A percentile compares a stretch with the other conserved stretches of the same genome.
These are phyloP conservation scores for Xiphydria camelus DNA, from an alignment of 2,888 invertebrate species.

Conservation along the genomic window DNA sequence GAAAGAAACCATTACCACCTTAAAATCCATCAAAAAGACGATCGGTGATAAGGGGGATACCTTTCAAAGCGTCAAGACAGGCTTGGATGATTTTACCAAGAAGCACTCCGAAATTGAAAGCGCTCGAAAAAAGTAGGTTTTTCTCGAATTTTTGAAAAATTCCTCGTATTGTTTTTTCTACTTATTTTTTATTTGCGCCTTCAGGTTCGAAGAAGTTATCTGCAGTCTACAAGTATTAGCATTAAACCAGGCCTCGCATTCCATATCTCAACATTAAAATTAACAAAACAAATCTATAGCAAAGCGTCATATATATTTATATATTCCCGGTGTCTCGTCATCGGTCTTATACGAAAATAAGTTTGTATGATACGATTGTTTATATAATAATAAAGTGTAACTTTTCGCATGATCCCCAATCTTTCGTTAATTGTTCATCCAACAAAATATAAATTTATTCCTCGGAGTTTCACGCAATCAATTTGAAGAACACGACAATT, in stretches of 20 bases:
- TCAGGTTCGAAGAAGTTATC: conserved; percentile 24
- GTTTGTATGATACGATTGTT: too few species aligned
- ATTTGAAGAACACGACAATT: too few species aligned
- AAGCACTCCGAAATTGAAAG: conserved; percentile 19
- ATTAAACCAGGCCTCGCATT: conserved; percentile 25
- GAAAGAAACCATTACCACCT: conserved; percentile 16
- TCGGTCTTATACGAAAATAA: too few species aligned
- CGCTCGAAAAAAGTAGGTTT: conserved; percentile 25
- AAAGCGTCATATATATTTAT: too few species aligned
- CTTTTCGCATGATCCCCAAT: too few species aligned
- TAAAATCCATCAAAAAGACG: conserved; percentile 22
- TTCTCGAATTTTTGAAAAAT: not conserved
- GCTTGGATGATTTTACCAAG: conserved; percentile 26
- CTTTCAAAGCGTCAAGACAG: conserved; percentile 19
- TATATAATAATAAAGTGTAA: too few species aligned
- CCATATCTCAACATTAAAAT: too few species aligned
- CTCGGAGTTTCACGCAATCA: too few species aligned
- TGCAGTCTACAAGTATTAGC: conserved; percentile 24
- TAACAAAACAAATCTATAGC: too few species aligned
- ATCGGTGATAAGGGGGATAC: conserved; percentile 25
- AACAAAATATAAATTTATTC: too few species aligned
- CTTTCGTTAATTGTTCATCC: too few species aligned
- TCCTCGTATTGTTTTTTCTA: conserved; percentile 9
- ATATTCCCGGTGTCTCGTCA: too few species aligned
- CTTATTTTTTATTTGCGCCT: conserved; percentile 3